Evolutionary conservation across 2,797 vertebrate species (phyloP).

Genomic region (Sorex maritimensis): DNA sequence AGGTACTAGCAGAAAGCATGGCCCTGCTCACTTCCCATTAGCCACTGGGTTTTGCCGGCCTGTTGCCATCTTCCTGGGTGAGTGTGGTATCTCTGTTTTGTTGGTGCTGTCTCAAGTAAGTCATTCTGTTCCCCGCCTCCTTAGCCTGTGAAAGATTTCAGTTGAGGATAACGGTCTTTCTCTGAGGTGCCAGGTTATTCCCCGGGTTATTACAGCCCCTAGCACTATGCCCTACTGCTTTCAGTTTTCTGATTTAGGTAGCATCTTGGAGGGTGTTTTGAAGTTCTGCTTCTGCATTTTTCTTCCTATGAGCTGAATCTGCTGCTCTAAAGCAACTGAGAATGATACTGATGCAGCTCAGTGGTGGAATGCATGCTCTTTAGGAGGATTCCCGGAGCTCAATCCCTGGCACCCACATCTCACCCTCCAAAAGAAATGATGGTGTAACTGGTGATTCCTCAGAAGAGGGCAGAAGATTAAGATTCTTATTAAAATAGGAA

Average conservation of each 20-base stretch:
- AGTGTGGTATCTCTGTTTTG: constrained; percentile 47
- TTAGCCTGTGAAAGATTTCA: constrained; percentile 42
- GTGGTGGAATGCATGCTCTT: too few relatives aligned
- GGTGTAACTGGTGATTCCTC: neutral
- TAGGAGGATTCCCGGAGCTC: too few relatives aligned
- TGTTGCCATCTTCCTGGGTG: neutral
- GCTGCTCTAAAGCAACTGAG: constrained; percentile 6
- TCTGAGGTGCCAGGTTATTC: constrained; percentile 16
- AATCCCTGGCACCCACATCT: too few relatives aligned
- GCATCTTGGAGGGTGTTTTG: neutral
- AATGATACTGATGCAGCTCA: neutral
- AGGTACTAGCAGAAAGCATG: neutral
- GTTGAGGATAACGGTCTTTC: neutral
- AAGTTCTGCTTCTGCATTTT: constrained; percentile 15
- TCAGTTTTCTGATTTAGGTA: constrained; percentile 27
- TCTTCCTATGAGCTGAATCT: constrained; percentile 18
- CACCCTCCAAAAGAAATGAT: too few relatives aligned
- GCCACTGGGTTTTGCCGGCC: constrained; percentile 5
- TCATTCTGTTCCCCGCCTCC: constrained; percentile 59
- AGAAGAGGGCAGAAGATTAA: neutral
- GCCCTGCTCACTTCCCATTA: constrained; percentile 24
- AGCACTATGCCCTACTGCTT: neutral
- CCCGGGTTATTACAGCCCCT: neutral
- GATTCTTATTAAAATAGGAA: constrained; percentile 16
- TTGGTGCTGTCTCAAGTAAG: constrained; percentile 54